Conservation (phyloP, 2,888 invertebrate species). For the Xestia rhomboidea region DNA sequence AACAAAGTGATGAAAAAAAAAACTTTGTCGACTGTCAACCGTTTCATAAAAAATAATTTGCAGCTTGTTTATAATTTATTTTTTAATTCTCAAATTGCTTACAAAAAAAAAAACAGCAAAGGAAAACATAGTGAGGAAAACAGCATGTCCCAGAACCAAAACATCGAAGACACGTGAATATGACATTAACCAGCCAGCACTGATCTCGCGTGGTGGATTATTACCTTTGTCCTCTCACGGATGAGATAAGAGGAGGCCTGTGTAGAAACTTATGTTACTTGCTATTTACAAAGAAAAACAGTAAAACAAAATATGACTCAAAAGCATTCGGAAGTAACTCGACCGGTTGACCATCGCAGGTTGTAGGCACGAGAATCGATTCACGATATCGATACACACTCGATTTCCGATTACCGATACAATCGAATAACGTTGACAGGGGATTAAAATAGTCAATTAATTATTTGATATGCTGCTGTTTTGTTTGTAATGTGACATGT, state of each 20-base stretch:
- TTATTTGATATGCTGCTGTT: conserved; percentile 52
- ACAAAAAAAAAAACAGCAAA: background rate
- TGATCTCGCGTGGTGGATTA: background rate
- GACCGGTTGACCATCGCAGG: conserved; percentile 64
- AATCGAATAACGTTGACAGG: conserved; percentile 66
- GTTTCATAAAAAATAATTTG: background rate
- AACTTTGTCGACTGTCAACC: background rate
- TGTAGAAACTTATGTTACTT: background rate
- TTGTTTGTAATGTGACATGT: conserved; percentile 60
- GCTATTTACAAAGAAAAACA: conserved; percentile 31
- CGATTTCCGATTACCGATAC: conserved; percentile 67
- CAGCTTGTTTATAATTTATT: too few relatives aligned
- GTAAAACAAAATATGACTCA: conserved; percentile 35
- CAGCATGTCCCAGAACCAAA: too few relatives aligned
- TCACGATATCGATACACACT: conserved; percentile 67
- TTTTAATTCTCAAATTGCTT: background rate
- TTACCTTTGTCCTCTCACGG: background rate
- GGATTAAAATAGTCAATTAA: conserved; percentile 59
- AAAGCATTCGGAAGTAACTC: conserved; percentile 64
- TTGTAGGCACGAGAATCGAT: conserved; percentile 60
- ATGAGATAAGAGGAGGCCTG: background rate
- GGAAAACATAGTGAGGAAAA: too few relatives aligned
- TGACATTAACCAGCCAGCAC: background rate
- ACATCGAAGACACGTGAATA: too few relatives aligned
- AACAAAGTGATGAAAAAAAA: background rate